phyloP scores from a whole-genome alignment of 2,888 invertebrate genomes.

The Augochlorella aurata region DNA sequence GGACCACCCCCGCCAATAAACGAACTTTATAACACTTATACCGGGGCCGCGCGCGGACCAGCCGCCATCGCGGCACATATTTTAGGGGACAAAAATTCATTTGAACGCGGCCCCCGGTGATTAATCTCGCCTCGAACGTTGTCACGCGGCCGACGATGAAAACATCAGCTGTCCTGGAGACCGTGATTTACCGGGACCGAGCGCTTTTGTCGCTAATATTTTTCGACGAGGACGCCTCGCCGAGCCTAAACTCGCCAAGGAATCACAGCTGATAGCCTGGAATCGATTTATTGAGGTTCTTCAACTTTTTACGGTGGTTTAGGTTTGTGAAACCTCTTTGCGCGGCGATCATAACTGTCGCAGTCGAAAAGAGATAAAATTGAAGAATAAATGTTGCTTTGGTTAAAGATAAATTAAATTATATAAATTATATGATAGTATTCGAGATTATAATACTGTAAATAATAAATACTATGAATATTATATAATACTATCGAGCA shows the following conservation, averaged over 20 bases:
- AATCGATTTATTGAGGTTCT: no score
- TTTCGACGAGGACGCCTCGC: constrained; percentile 26
- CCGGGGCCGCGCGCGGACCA: not conserved
- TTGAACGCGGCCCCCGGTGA: constrained; percentile 43
- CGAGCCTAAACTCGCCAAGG: not conserved
- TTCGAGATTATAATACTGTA: no score
- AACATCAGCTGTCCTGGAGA: constrained; percentile 60
- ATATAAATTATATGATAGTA: no score
- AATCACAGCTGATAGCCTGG: not conserved
- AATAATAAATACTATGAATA: no score
- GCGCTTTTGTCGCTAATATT: constrained; percentile 56
- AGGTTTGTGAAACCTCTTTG: no score
- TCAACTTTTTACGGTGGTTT: no score
- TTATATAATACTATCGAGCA: no score
- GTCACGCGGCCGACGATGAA: constrained; percentile 62
- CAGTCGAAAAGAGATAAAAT: no score
- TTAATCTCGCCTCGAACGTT: constrained; percentile 63
- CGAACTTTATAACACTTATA: constrained; percentile 53
- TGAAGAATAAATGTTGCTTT: no score
- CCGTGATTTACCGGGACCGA: constrained; percentile 54
- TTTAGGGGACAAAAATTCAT: constrained; percentile 45
- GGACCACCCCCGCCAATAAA: constrained; percentile 43
- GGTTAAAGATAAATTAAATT: no score
- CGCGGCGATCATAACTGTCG: no score
- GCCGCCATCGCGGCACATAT: constrained; percentile 15